phyloP scores from a whole-genome alignment of 2,888 invertebrate genomes.

The Metalampra italica region DNA sequence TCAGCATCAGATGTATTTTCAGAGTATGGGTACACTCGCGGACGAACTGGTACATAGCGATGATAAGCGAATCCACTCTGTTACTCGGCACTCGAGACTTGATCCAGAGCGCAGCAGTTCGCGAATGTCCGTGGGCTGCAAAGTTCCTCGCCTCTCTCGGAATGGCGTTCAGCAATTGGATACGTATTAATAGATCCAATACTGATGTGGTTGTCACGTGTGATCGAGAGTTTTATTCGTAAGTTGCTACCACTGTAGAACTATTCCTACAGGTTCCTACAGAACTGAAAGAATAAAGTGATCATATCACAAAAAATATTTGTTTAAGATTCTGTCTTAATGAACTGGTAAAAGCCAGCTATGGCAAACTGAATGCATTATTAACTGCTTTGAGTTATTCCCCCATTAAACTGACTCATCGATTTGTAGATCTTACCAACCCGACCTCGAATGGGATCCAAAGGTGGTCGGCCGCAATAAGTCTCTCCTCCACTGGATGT shows the following conservation, averaged over 20 bases:
- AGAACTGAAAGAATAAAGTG: no score
- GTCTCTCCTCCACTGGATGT: conserved; percentile 61
- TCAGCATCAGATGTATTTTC: no score
- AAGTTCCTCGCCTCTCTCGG: conserved; percentile 46
- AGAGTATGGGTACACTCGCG: conserved; percentile 63
- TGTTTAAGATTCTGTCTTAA: no score
- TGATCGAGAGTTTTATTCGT: conserved; percentile 54
- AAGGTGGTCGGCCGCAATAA: conserved; percentile 46
- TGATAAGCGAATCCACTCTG: conserved; percentile 51
- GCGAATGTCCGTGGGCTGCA: conserved; percentile 57
- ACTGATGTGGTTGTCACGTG: conserved; percentile 16
- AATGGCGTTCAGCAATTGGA: conserved; percentile 48
- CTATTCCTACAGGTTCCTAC: no score
- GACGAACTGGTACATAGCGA: conserved; percentile 49
- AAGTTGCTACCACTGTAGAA: no score
- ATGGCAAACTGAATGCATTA: no score
- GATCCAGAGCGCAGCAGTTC: conserved; percentile 44
- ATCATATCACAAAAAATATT: no score
- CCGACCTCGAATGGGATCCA: conserved; percentile 56
- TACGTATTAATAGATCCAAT: conserved; percentile 36
- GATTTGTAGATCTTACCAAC: conserved; percentile 55
- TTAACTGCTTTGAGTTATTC: no score
- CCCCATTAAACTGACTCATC: no score
- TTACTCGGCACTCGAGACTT: conserved; percentile 51
- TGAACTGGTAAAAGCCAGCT: no score